Evolutionary conservation across 2,888 invertebrate genomes (phyloP), one percentile per base, ranked within the genome.

Genomic region (Apocheima hispidaria): DNA sequence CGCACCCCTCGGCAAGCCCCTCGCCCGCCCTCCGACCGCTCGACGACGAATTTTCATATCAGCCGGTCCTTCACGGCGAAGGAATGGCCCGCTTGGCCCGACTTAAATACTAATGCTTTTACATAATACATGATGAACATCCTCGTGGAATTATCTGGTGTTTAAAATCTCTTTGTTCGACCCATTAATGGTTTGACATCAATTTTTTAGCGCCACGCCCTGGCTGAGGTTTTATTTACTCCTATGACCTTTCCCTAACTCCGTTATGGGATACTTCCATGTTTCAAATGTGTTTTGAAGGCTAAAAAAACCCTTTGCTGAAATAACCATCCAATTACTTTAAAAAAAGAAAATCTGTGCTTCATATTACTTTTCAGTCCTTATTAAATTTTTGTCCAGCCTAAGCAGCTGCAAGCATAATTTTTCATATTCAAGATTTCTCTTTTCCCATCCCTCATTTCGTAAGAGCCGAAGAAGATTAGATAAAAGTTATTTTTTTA

Each of bases 11-110:
- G 74, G 69, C 77, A 69, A 66, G 73, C 77, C 80, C 78, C 74
- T 59, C 80, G 63, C 81, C 83, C 82, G 62, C 68, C 67, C 63
- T 51, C 79, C 81, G 78, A 76, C 80, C 84, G 86, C 82, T 86
- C 83, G 79, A 79, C 90, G 82, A 84, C 88, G 88, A 92, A 92
- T 91, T 92, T 92, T 92, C 90, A 91, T 90, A 91, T 90, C 90
- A 87, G 86, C 83, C 88, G 82, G 82, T 86, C 83, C 85, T 89
- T 81, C 83, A 80, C 79, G 79, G 72, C 79, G 78, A 81, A 86
- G 85, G 86, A 88, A 90, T 86, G 85, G 84, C 82, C 82, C 78
- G 82, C 75, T 81, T 79, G 77, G 75, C 78, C 79, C 69, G 73
- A 67, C 67, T 79, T 80, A 79, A 80, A 81, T 85, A 86, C 85